phyloP scores from a whole-genome alignment of 2,797 vertebrate genomes.

The Carcharodon carcharias region DNA sequence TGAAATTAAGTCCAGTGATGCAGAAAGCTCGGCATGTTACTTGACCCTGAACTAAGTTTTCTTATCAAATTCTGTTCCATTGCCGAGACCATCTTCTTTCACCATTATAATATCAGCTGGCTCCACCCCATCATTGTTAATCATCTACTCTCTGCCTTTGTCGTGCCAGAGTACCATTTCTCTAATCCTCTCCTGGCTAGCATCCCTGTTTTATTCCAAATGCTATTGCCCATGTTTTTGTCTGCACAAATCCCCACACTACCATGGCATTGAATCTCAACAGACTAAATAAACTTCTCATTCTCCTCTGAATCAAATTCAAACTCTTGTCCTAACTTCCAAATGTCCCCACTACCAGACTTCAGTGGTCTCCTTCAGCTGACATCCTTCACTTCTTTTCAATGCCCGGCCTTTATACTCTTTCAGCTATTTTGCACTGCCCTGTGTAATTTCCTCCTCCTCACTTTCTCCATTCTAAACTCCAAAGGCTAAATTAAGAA shows the following conservation, averaged over 20 bases:
- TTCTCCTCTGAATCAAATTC: background rate
- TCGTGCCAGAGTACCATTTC: background rate
- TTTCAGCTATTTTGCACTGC: background rate
- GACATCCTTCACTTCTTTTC: background rate
- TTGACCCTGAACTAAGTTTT: background rate
- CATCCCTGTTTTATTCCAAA: background rate
- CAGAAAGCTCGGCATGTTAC: too few species aligned
- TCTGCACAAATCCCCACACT: background rate
- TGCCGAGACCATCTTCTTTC: too few species aligned
- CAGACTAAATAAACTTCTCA: background rate
- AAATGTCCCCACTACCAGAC: background rate
- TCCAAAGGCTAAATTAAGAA: background rate
- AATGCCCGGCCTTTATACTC: too few species aligned
- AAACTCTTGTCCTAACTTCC: background rate
- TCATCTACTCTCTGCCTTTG: background rate
- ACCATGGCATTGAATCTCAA: background rate
- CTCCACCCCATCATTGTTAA: too few species aligned
- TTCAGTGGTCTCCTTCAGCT: background rate
- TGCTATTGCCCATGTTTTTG: too few species aligned
- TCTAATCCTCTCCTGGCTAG: background rate
- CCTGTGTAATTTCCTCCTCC: background rate
- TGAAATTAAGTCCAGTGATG: background rate
- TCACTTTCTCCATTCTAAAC: background rate
- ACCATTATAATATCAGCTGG: too few species aligned
- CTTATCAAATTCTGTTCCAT: background rate